Percentiles rank a stretch among this genome's conserved stretches.
These are phyloP conservation scores for Paramisgurnus dabryanus DNA, from an alignment of 2,113 vertebrate species.

Conservation along the genomic window DNA sequence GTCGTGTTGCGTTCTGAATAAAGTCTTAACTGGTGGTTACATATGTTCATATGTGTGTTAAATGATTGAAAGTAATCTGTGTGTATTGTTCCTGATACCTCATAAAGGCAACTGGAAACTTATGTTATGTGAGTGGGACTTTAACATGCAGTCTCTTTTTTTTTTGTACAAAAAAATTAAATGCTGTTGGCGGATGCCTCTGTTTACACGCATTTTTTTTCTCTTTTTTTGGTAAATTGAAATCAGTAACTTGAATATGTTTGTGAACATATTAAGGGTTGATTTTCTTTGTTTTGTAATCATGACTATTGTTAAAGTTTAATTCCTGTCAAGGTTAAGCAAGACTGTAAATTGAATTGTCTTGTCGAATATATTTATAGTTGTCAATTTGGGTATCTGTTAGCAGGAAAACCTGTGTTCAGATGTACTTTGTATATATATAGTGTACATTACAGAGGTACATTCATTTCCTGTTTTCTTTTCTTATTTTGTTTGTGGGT, in stretches of 20 bases:
- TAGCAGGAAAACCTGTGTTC: constrained; percentile 84
- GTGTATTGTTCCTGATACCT: constrained; percentile 72
- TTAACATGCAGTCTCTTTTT: constrained; percentile 41
- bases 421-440: constrained; percentile 92
- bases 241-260: constrained; percentile 76
- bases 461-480: constrained; percentile 73
- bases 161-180: constrained; percentile 52
- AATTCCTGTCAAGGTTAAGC: constrained; percentile 74
- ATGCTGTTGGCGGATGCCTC: constrained; percentile 59
- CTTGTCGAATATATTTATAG: constrained; percentile 83
- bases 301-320: constrained; percentile 75
- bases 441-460: constrained; percentile 93
- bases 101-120: constrained; percentile 74
- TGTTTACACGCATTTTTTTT: constrained; percentile 43
- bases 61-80: constrained; percentile 61
- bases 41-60: constrained; percentile 58
- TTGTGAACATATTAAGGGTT: constrained; percentile 71
- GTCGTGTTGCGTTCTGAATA: constrained; percentile 34
- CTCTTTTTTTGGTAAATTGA: constrained; percentile 52
- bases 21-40: constrained; percentile 37
- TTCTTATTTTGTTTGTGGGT: constrained; percentile 42
- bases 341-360: constrained; percentile 71
- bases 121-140: constrained; percentile 17
- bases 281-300: constrained; percentile 61
- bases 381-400: constrained; percentile 75